Evolutionary conservation across 1,140 invertebrate genomes (phyloP), one percentile per base, ranked within the genome.

Genomic region (Drosophila malerkotliana): DNA sequence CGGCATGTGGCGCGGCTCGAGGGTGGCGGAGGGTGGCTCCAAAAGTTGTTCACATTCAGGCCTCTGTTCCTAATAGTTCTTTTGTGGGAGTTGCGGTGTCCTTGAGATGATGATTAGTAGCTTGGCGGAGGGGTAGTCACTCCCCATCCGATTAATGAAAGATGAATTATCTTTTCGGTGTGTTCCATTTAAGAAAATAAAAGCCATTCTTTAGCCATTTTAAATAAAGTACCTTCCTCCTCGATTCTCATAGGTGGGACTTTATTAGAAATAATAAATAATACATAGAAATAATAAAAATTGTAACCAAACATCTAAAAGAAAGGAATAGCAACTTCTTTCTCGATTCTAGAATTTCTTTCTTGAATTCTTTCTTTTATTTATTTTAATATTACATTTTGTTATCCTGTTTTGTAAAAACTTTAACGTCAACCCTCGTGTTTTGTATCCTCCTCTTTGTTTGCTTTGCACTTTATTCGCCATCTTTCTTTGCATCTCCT

Each of bases 391-490:
- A 5, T 6, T 6, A 26, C 26, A 18, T 18, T 18, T 26, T 26
- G 6, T 26, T 9, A 32, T 32, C 30, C 7, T 1, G 2, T 10
- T 32, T 32, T 37, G 15, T 15, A 30, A n/a, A 44, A 57, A 56
- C 52, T 68, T 69, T 54, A 21, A 26, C 49, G 56, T 18, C 32
- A 39, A 57, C 48, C 53, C 26, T 30, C 39, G 49, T 14, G 14
- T 34, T 30, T 41, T 59, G 32, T 6, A 1, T 18, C 24, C 26
- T 57, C 30, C 52, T 37, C 45, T 44, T 54, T 59, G 48, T 48
- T 60, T 66, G 72, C 57, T 73, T 56, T 37, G 41, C 52, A 26
- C 52, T 28, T 66, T 14, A 21, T 58, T 74, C 24, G 26, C 30
- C 59, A 26, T 68, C 24, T 48, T 75, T 32, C 24, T n/a, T 2